phyloP scores from a whole-genome alignment of 2,113 vertebrate genomes.

The Psilopogon haemacephalus region DNA sequence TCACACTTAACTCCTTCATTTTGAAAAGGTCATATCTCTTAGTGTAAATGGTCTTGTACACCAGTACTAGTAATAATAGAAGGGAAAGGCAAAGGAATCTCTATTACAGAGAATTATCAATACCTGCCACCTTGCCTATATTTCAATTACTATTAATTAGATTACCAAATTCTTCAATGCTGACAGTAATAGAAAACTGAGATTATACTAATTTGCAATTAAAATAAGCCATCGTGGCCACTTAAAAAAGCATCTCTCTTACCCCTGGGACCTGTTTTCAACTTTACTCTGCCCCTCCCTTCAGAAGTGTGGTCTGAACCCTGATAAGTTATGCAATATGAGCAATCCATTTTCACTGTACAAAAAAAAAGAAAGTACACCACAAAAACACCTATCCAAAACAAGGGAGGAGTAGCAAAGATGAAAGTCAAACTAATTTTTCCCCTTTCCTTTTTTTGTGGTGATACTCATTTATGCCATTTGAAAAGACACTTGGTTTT shows the following conservation, averaged over 20 bases:
- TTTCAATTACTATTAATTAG: background rate
- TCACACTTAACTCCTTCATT: constrained; percentile 40
- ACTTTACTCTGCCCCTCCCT: background rate
- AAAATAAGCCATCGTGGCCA: constrained; percentile 4
- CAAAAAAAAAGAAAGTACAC: background rate
- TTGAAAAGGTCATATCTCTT: constrained; percentile 73
- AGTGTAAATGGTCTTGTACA: constrained; percentile 67
- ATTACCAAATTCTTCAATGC: background rate
- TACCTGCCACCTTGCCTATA: background rate
- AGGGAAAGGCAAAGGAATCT: constrained; percentile 30
- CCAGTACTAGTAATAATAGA: constrained; percentile 47
- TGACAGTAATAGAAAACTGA: background rate
- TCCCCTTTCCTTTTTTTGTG: background rate
- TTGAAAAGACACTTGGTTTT: background rate
- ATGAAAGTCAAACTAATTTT: background rate
- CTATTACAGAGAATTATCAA: background rate
- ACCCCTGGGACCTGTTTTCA: background rate
- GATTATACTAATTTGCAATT: background rate
- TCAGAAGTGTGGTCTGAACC: background rate
- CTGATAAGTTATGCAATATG: background rate
- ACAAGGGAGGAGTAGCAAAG: constrained; percentile 12
- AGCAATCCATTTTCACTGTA: background rate
- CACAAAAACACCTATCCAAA: background rate
- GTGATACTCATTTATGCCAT: background rate
- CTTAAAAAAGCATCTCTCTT: background rate